Evolutionary conservation across 1,140 invertebrate species (phyloP).

Genomic region (Nomia melanderi): DNA sequence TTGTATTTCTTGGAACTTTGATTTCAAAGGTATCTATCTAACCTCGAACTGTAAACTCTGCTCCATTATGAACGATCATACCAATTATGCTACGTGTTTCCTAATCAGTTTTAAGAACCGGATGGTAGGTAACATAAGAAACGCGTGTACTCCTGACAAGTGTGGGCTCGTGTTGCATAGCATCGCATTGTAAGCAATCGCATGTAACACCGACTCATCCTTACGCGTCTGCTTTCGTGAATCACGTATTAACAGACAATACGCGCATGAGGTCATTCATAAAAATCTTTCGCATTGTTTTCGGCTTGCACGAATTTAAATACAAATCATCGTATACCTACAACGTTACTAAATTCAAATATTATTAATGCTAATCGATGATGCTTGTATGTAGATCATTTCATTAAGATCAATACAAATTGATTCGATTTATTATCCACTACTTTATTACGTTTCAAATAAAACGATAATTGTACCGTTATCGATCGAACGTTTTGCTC

Average conservation of each 20-base stretch:
- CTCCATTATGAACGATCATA: neutral
- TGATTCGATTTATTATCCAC: too few species aligned
- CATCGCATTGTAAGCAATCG: constrained; percentile 35
- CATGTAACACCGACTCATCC: constrained; percentile 26
- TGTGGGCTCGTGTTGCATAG: constrained; percentile 22
- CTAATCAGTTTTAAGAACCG: constrained; percentile 20
- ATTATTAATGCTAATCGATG: too few species aligned
- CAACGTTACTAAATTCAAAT: too few species aligned
- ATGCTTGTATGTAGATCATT: too few species aligned
- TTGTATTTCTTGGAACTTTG: neutral
- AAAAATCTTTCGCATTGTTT: neutral
- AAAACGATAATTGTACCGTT: too few species aligned
- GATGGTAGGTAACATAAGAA: constrained; percentile 36
- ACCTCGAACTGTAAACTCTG: neutral
- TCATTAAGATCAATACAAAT: too few species aligned
- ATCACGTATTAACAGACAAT: constrained; percentile 20
- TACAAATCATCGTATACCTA: too few species aligned
- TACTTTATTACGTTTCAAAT: too few species aligned
- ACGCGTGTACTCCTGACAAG: neutral
- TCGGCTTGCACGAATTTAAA: too few species aligned
- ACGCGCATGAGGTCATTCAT: neutral
- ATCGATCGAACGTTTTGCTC: too few species aligned
- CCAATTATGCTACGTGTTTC: constrained; percentile 8
- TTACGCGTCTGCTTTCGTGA: constrained; percentile 13
- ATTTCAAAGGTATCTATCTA: neutral